Evolutionary conservation across 2,797 vertebrate species (phyloP).

Genomic region (Gymnoscopelus microlampas): DNA sequence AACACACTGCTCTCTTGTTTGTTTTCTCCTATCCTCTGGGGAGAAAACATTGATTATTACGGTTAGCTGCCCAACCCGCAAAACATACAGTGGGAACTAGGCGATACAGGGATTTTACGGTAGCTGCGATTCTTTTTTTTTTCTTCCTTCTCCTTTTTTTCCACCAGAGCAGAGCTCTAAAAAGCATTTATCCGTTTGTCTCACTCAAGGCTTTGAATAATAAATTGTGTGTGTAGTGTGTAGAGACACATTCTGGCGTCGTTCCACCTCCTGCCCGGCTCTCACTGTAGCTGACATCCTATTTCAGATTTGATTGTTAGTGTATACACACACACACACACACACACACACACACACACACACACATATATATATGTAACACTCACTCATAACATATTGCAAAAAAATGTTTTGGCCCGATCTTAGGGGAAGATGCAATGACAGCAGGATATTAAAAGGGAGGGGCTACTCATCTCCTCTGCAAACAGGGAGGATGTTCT

Average conservation of each 20-base stretch:
- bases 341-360: neutral
- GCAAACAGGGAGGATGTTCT: constrained; percentile 26
- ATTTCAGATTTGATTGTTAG: neutral
- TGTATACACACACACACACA: constrained; percentile 2
- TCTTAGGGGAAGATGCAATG: constrained; percentile 36
- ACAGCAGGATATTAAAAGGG: constrained; percentile 64
- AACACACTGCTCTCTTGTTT: constrained; percentile 26
- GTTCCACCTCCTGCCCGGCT: neutral
- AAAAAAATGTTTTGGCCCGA: constrained; percentile 31
- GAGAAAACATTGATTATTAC: constrained; percentile 67
- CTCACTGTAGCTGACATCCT: constrained; percentile 10
- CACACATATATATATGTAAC: constrained; percentile 12
- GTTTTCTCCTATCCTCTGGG: constrained; percentile 38
- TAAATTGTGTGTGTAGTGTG: constrained; percentile 46
- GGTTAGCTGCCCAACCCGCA: constrained; percentile 53
- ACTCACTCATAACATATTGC: too few species aligned
- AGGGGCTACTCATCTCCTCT: constrained; percentile 1
- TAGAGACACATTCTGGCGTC: constrained; percentile 45
- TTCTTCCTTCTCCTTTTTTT: constrained; percentile 41
- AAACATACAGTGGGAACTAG: constrained; percentile 46
- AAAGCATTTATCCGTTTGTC: constrained; percentile 60
- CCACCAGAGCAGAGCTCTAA: constrained; percentile 32
- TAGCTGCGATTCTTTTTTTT: constrained; percentile 56
- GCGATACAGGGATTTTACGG: constrained; percentile 56
- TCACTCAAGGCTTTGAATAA: constrained; percentile 60